Conservation (phyloP, 2,888 invertebrate species). For the Drosophila affinis region DNA sequence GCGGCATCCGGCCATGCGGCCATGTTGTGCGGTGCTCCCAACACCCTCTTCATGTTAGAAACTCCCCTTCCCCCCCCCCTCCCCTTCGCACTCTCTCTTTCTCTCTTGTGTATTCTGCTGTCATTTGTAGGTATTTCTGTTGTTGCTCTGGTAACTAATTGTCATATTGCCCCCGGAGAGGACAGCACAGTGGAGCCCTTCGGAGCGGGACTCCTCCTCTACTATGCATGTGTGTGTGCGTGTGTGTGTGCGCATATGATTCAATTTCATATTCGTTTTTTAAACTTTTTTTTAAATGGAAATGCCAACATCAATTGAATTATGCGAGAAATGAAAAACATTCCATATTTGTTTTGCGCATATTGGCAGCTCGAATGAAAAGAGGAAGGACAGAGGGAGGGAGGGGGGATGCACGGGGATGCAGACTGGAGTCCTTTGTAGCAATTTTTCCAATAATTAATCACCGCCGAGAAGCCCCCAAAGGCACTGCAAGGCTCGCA, state of each 20-base stretch:
- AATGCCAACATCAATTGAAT: slow-evolving; percentile 69
- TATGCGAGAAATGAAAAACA: slow-evolving; percentile 52
- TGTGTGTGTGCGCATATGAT: slow-evolving; percentile 30
- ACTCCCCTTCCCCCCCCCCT: not conserved
- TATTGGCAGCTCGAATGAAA: not conserved
- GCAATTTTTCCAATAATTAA: slow-evolving; percentile 64
- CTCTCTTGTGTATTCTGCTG: slow-evolving; percentile 69
- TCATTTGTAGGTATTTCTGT: slow-evolving; percentile 77
- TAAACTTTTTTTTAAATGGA: slow-evolving; percentile 35
- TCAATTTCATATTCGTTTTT: slow-evolving; percentile 37
- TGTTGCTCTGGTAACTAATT: slow-evolving; percentile 78
- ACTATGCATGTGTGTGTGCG: slow-evolving; percentile 24
- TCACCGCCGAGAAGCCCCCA: slow-evolving; percentile 41
- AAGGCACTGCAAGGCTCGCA: slow-evolving; percentile 7
- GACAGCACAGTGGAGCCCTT: slow-evolving; percentile 48
- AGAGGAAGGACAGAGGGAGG: not conserved
- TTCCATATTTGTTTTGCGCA: slow-evolving; percentile 48
- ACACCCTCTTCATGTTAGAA: slow-evolving; percentile 9
- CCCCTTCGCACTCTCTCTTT: slow-evolving; percentile 45
- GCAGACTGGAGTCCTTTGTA: slow-evolving; percentile 47
- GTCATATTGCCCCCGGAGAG: slow-evolving; percentile 73
- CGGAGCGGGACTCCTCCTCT: slow-evolving; percentile 15
- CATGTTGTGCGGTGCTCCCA: slow-evolving; percentile 44
- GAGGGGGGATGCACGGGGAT: slow-evolving; percentile 21
- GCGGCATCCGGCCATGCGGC: slow-evolving; percentile 64